Evolutionary conservation across 1,140 invertebrate genomes (phyloP), one percentile per base, ranked within the genome.

Genomic region (Drosophila orena): DNA sequence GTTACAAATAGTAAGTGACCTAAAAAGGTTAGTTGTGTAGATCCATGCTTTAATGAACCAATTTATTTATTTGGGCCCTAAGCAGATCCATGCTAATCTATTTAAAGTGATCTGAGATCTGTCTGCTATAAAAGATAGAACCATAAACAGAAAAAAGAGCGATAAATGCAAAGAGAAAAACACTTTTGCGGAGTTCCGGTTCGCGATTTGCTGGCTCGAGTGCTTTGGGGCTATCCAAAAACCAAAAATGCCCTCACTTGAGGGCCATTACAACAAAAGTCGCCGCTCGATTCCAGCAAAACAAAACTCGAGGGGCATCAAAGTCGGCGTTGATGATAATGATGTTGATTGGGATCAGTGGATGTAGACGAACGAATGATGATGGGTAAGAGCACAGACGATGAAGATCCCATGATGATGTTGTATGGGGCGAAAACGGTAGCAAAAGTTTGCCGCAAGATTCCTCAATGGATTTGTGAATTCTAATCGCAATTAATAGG

Each of bases 201-300:
- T 86, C 79, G 83, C 68, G 56, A 44, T 47, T 50, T 43, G 79
- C 59, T 50, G 42, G 43, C 56, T 77, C 43, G 56, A 81, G 73
- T 79, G 43, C 14, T 49, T 42, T 61, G 20, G 43, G 50, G 61
- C 38, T 55, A 68, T 15, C 57, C 61, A 56, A 77, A 65, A 30
- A 20, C 61, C 61, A 56, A 77, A 65, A 73, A 74, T 85, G 81
- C 77, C 77, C 77, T 86, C 81, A 86, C 83, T 88, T 40, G 79
- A 88, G 79, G 81, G 70, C 79, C 79, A 74, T 77, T 77, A 77
- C 75, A 77, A 69, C 35, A 77, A 60, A 58, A 52, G 40, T 52
- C 40, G 54, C 59, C 64, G 47, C 46, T 15, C 24, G 24, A 37
- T 22, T 40, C 27, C 38, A 4, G 17, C 52, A 65, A 65, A 74